Evolutionary conservation across 2,888 invertebrate species (phyloP), one percentile per base, ranked within the genome.

Genomic region (Tenthredo notha): DNA sequence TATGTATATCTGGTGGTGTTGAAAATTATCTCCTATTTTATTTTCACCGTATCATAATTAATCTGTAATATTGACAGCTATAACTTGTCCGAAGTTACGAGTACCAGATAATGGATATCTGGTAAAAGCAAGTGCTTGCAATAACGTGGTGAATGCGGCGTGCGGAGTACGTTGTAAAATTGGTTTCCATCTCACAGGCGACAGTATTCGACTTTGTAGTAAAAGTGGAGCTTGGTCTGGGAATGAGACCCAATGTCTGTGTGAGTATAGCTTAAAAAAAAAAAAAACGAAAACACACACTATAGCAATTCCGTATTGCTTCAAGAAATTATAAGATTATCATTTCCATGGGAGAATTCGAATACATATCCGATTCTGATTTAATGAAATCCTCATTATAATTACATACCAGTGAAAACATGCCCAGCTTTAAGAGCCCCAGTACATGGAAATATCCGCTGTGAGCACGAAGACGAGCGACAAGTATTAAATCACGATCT

Each of bases 221-320:
- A 94, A 94, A 85, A 94, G 95, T 90, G 96, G 96, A 0, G 94
- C 94, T 9, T 96, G 97, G 96, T 95, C 96, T 12, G 96, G 96
- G 3, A 94, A 93, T n/a, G 94, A 95, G 75, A 94, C 96, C 1
- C 93, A 94, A 50, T 96, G 96, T 92, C 94, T 95, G 89, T 94
- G 96, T 96, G 94, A 93, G 94, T 92, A 72, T 47, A 29, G 33
- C 61, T 21, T 40, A 21, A n/a, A 21, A 18, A n/a, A 18, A 37
- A 43, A 37, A 67, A 37, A 37, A 7, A 37, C 37, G 37, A 37
- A 37, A 7, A 37, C 37, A 37, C 33, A 33, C 33, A 33, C 15
- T 18, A 54, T 1, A 33, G 61, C 7, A 29, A 25, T 25, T 9
- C 61, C 25, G 1, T 61, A 29, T 61, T 61, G 2, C 61, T 21